Evolutionary conservation across 2,113 vertebrate genomes (phyloP).

Genomic region (Candoia aspera): DNA sequence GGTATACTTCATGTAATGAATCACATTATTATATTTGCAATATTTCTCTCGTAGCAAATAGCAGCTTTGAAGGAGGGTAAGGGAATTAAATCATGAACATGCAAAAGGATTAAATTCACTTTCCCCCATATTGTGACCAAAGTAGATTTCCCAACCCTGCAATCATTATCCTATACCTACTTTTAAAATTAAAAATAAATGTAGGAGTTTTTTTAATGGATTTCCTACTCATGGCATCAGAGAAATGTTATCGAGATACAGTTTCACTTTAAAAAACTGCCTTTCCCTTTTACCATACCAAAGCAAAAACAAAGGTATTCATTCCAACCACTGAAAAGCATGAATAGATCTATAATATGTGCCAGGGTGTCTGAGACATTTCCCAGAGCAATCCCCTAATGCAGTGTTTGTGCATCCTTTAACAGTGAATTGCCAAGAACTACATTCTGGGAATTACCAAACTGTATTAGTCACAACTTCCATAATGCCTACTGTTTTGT

Average conservation of each 20-base stretch:
- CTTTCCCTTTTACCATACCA: background rate
- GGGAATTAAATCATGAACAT: background rate
- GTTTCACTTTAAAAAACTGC: background rate
- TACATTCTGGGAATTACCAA: conserved; percentile 7
- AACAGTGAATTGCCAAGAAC: background rate
- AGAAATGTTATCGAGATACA: background rate
- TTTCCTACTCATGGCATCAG: background rate
- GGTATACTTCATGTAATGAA: background rate
- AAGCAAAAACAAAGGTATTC: background rate
- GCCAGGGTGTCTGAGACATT: background rate
- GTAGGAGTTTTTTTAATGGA: background rate
- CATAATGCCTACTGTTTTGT: conserved; percentile 10
- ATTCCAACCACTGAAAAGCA: background rate
- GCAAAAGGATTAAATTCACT: background rate
- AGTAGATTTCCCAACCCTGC: background rate
- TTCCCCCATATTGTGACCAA: background rate
- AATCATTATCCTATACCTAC: no score
- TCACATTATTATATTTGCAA: background rate
- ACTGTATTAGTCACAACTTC: background rate
- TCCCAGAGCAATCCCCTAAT: conserved; percentile 19
- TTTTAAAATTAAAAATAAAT: background rate
- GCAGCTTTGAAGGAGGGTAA: background rate
- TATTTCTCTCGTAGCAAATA: background rate
- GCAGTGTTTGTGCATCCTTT: background rate
- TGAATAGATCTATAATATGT: background rate